Base-by-base conservation (phyloP, 1,140 invertebrate genomes). In the Fopius arisanus region DNA sequence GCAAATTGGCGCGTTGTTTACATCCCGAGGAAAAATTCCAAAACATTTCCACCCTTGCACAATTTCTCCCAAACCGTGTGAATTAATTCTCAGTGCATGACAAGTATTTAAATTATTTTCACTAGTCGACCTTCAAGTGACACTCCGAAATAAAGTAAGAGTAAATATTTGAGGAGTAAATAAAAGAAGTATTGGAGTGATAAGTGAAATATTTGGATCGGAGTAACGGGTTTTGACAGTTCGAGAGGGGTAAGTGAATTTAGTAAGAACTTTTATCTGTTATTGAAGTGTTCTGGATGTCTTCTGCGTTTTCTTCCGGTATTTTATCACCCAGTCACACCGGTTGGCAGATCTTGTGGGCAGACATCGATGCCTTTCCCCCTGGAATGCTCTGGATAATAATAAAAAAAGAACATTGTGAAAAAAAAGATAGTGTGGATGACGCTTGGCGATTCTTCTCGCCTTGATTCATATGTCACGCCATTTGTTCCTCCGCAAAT, bases 251-350 rank as follows among this genome's bases (percentile, higher is more conserved):
- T 59, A 59, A 59, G 54, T 59, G 4, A 19, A 16, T 51, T 51
- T 51, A 51, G 19, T 21, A 51, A 51, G 1, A 19, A 1, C 54
- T 59, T 59, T 59, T 59, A 14, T 59, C 54, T 12, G 16, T 3
- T 23, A 2, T 54, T 14, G 23, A 33, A 31, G 68, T n/a, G 28
- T 7, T 19, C 19, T 29, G 6, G 33, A 37, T 54, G n/a, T 51
- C 33, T 33, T 19, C 21, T 71, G 19, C 29, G 28, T 62, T 31
- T 37, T 59, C 28, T 66, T 59, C 40, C 48, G 66, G n/a, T 51
- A 66, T 70, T 70, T 72, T 71, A 69, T 75, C 66, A 67, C 62
- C 63, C 65, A 48, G 74, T 75, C 51, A 72, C 54, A 75, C 74
- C 70, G 74, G 74, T 75, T 75, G 43, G 43, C n/a, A 54, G 31